Evolutionary conservation across 1,140 invertebrate species (phyloP).

Genomic region (Venustaconcha ellipsiformis): DNA sequence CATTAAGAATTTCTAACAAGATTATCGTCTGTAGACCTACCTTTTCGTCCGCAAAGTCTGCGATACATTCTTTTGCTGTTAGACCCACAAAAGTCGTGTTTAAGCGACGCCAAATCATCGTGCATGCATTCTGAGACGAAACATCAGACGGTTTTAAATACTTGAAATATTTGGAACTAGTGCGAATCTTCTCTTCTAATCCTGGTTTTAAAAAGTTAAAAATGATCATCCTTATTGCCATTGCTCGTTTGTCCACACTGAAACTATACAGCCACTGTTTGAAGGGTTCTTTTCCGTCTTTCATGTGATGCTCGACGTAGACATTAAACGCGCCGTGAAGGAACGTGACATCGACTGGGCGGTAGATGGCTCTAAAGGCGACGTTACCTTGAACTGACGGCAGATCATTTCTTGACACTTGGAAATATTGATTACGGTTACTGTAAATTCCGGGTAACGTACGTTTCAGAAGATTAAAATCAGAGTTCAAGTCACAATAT

Average conservation of each 20-base stretch:
- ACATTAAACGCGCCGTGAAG: constrained; percentile 22
- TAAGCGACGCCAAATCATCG: constrained; percentile 29
- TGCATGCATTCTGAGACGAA: constrained; percentile 15
- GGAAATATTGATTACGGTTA: too few species aligned
- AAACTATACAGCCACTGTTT: constrained; percentile 33
- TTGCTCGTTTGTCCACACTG: constrained; percentile 16
- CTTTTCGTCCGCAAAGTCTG: constrained; percentile 16
- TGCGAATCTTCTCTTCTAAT: constrained; percentile 22
- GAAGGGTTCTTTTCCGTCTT: constrained; percentile 18
- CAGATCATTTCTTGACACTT: too few species aligned
- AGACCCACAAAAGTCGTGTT: constrained; percentile 24
- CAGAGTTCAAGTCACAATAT: too few species aligned
- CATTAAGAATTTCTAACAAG: too few species aligned
- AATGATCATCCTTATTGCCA: constrained; percentile 18
- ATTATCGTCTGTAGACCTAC: not conserved
- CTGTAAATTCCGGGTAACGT: too few species aligned
- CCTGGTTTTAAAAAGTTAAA: constrained; percentile 24
- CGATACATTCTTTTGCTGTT: constrained; percentile 22
- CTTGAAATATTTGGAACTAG: constrained; percentile 20
- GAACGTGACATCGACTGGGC: constrained; percentile 31
- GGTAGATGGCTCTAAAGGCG: constrained; percentile 18
- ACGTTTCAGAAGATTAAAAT: too few species aligned
- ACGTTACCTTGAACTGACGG: too few species aligned
- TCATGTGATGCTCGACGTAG: constrained; percentile 22
- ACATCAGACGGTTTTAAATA: constrained; percentile 20